A percentile compares a stretch with the other conserved stretches of the same genome.
phyloP scores from a whole-genome alignment of 2,888 invertebrate species.

The Steinernema carpocapsae region DNA sequence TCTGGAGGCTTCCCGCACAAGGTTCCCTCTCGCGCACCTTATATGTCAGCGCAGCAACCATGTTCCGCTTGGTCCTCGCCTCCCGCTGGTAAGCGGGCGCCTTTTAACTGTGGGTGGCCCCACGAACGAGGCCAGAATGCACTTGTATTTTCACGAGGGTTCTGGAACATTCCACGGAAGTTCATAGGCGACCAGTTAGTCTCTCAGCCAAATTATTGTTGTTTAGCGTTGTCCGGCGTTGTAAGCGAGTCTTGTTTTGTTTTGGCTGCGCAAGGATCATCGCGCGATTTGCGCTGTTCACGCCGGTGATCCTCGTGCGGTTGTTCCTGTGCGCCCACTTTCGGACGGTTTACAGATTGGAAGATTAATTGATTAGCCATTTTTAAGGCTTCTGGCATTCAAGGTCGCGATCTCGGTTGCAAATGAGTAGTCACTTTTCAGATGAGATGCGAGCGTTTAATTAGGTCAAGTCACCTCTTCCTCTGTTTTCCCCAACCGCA shows the following conservation, averaged over 20 bases:
- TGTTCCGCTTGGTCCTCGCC: not conserved
- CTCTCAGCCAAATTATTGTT: not conserved
- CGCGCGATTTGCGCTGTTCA: no score
- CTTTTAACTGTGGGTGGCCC: no score
- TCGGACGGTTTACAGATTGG: constrained; percentile 7
- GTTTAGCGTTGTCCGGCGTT: not conserved
- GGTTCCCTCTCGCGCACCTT: not conserved
- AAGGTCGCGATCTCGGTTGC: constrained; percentile 25
- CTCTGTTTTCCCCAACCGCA: not conserved
- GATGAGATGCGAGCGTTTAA: constrained; percentile 25
- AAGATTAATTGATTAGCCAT: constrained; percentile 1
- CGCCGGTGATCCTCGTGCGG: no score
- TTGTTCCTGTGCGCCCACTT: no score
- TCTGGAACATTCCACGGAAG: constrained; percentile 7
- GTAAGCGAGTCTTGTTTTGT: constrained; percentile 17
- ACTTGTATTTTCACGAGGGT: constrained; percentile 4
- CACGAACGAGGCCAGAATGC: no score
- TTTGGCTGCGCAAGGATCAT: no score
- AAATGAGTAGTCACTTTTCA: constrained; percentile 29
- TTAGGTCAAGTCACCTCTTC: constrained; percentile 14
- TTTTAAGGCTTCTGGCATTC: constrained; percentile 16
- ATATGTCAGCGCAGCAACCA: not conserved
- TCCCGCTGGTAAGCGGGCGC: not conserved
- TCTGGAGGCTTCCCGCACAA: no score
- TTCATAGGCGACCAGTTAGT: constrained; percentile 15